Conservation (phyloP, 2,113 vertebrate genomes). For the Thermophis baileyi region DNA sequence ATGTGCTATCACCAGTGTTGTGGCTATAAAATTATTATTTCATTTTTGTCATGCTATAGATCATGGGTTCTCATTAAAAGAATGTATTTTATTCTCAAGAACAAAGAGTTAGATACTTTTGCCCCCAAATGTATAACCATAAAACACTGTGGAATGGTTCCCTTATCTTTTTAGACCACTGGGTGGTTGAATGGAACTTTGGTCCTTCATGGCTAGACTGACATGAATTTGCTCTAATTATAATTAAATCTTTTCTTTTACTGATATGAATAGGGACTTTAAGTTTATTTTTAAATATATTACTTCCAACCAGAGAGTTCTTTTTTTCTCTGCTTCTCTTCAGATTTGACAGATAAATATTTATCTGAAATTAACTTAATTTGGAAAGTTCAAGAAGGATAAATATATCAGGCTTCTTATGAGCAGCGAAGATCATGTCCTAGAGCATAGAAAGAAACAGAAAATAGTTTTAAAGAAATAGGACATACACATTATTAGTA, state of each 20-base stretch:
- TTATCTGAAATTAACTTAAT: background rate
- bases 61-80: constrained; percentile 29
- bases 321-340: background rate
- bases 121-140: background rate
- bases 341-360: background rate
- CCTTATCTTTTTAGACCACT: background rate
- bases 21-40: constrained; percentile 39
- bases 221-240: background rate
- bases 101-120: background rate
- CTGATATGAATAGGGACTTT: background rate
- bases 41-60: constrained; percentile 40
- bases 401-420: background rate
- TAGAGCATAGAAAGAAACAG: background rate
- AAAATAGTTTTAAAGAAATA: background rate
- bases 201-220: background rate
- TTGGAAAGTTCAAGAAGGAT: background rate
- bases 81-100: background rate
- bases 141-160: background rate
- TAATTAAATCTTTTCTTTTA: background rate
- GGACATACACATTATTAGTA: background rate
- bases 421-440: background rate
- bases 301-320: background rate
- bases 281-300: background rate
- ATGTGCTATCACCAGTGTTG: constrained; percentile 21
- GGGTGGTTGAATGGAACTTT: background rate